Conservation (phyloP, 2,113 vertebrate species). For the Sclerurus mexicanus region DNA sequence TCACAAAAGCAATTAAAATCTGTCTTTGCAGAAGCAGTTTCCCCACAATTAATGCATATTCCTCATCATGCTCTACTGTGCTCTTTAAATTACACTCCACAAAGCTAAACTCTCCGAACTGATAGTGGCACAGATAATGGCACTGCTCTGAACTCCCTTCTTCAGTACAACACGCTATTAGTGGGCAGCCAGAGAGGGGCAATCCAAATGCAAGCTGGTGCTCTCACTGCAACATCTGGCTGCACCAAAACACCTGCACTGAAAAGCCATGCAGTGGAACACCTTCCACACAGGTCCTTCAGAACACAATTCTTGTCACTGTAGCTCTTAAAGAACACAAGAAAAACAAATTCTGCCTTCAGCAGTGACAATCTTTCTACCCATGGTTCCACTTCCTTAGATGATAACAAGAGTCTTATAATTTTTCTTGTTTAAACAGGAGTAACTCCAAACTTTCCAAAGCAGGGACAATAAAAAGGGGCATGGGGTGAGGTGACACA, state of each 20-base stretch:
- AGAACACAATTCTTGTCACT: background rate
- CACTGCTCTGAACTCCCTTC: background rate
- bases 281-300: background rate
- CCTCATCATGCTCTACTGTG: background rate
- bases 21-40: background rate
- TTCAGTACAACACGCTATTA: background rate
- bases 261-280: background rate
- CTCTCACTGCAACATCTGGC: background rate
- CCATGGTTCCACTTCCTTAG: background rate
- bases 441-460: background rate
- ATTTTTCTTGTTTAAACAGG: background rate
- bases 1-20: background rate
- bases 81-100: background rate
- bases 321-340: background rate
- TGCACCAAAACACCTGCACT: background rate
- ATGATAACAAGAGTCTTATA: background rate
- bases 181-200: background rate
- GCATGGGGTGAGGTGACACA: background rate
- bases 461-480: background rate
- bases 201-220: background rate
- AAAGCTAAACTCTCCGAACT: background rate
- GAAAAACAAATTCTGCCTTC: background rate
- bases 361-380: background rate
- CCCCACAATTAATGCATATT: background rate
- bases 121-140: background rate